These are phyloP conservation scores for Brachynemurus nebulosus DNA, from an alignment of 2,888 invertebrate species.

Conservation along the genomic window DNA sequence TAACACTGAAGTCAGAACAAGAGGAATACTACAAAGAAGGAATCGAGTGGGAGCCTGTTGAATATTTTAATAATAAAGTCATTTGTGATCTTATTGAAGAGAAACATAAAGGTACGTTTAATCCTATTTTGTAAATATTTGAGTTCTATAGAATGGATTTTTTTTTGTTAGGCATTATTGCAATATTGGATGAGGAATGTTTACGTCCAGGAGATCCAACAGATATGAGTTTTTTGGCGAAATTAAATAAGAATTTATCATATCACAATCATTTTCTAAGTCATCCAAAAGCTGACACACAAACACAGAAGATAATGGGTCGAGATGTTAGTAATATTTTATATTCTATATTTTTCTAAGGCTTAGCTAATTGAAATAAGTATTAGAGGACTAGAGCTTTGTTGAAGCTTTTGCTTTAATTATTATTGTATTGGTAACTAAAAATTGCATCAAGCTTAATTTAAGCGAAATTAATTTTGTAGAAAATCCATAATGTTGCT, in stretches of 20 bases:
- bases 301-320: slow-evolving; percentile 71
- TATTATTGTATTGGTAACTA: too few relatives aligned
- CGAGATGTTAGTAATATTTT: slow-evolving; percentile 46
- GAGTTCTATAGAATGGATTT: not conserved
- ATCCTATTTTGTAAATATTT: not conserved
- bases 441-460: too few relatives aligned
- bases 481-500: too few relatives aligned
- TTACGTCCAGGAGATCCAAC: slow-evolving; percentile 76
- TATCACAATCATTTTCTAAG: slow-evolving; percentile 72
- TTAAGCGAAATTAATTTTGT: too few relatives aligned
- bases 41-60: slow-evolving; percentile 79
- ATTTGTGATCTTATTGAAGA: slow-evolving; percentile 88
- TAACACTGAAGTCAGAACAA: slow-evolving; percentile 83
- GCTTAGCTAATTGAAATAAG: too few relatives aligned
- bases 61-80: slow-evolving; percentile 85
- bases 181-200: slow-evolving; percentile 84
- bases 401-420: too few relatives aligned
- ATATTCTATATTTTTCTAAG: slow-evolving; percentile 3
- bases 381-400: too few relatives aligned
- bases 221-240: slow-evolving; percentile 68
- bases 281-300: slow-evolving; percentile 61
- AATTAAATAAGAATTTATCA: slow-evolving; percentile 58
- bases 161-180: slow-evolving; percentile 50
- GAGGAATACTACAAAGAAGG: slow-evolving; percentile 85
- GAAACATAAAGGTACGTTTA: slow-evolving; percentile 66